Conservation (phyloP, 2,113 vertebrate genomes). For the Rana temporaria region DNA sequence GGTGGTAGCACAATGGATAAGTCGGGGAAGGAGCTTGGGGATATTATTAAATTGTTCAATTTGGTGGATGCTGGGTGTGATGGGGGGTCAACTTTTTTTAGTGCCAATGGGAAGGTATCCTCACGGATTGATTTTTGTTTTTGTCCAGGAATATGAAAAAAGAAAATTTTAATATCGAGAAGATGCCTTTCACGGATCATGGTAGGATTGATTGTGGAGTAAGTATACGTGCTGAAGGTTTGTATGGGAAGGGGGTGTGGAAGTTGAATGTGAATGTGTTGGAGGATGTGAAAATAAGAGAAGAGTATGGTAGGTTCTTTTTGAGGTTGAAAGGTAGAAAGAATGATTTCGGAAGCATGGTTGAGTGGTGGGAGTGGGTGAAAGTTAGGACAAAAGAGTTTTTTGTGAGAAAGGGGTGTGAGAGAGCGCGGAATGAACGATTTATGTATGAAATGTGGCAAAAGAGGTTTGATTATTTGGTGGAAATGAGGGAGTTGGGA, state of each 20-base stretch:
- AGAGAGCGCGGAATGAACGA: neutral
- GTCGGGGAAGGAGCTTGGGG: neutral
- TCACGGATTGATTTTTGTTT: neutral
- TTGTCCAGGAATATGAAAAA: neutral
- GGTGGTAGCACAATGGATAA: no score
- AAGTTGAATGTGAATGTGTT: neutral
- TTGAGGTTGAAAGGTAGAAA: neutral
- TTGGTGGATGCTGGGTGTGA: neutral
- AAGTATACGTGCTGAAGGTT: neutral
- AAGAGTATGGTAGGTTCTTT: neutral
- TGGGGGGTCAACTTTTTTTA: neutral
- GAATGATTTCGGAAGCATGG: neutral
- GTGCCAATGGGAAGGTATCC: neutral
- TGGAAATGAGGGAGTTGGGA: neutral
- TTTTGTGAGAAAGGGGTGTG: neutral
- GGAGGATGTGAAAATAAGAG: neutral
- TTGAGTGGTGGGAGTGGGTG: conserved; percentile 15
- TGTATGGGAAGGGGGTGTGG: neutral
- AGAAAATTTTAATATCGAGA: no score
- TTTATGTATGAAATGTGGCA: neutral
- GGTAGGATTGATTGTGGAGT: neutral
- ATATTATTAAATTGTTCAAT: neutral
- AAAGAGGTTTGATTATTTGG: neutral
- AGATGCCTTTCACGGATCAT: neutral
- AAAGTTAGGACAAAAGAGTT: neutral